A percentile compares a stretch with the other conserved stretches of the same genome.
Evolutionary conservation across 2,888 invertebrate genomes (phyloP).

Genomic region (Parnassius orleans): DNA sequence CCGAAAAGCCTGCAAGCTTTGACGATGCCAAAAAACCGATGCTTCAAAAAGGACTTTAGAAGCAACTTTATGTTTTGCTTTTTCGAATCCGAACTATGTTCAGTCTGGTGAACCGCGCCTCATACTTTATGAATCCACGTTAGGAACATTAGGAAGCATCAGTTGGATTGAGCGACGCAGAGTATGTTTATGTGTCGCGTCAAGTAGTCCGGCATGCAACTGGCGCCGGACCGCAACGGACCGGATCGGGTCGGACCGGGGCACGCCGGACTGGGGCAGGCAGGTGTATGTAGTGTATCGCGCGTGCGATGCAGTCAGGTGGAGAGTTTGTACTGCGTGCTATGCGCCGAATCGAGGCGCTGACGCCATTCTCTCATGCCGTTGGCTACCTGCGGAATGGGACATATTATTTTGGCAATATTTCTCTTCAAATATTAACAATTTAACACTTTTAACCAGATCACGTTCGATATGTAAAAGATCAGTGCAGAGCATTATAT

Average conservation of each 20-base stretch:
- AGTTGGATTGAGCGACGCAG: no score
- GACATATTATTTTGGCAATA: no score
- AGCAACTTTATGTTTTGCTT: no score
- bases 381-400: slow-evolving; percentile 55
- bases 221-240: slow-evolving; percentile 8
- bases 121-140: not conserved
- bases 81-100: not conserved
- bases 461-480: no score
- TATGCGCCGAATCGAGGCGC: slow-evolving; percentile 17
- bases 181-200: not conserved
- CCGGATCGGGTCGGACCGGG: slow-evolving; percentile 17
- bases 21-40: slow-evolving; percentile 11
- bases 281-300: not conserved
- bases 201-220: not conserved
- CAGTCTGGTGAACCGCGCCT: not conserved
- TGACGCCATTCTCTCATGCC: slow-evolving; percentile 39
- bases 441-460: no score
- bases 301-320: not conserved
- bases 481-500: no score
- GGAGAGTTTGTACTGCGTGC: not conserved
- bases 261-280: not conserved
- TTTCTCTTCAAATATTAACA: no score
- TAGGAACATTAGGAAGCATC: not conserved
- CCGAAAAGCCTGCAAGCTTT: not conserved
- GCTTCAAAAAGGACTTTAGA: no score